Conservation (phyloP, 2,113 vertebrate species). For the Eclectus roratus region DNA sequence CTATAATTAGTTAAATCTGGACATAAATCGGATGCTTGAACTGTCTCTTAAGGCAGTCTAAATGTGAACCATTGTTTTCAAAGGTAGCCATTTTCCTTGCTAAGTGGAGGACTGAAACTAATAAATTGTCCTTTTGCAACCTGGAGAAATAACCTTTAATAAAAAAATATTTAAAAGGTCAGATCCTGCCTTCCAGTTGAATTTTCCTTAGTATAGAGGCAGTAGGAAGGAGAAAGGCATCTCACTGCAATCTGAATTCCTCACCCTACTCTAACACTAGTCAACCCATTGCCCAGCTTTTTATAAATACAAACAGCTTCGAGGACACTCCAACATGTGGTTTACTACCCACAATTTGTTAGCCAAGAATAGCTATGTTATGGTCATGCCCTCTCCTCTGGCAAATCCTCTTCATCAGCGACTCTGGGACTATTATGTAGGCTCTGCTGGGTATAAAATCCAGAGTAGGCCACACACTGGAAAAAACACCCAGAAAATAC, state of each 20-base stretch:
- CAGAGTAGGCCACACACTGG: background rate
- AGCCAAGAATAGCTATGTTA: background rate
- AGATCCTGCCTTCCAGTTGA: background rate
- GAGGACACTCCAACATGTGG: background rate
- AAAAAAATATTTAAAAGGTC: slow-evolving; percentile 27
- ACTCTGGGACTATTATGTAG: background rate
- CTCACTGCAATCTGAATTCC: background rate
- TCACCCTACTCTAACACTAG: background rate
- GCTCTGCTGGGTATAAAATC: background rate
- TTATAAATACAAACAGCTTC: background rate
- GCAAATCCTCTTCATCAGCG: background rate
- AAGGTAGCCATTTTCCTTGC: background rate
- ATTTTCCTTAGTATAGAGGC: background rate
- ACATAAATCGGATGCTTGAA: background rate
- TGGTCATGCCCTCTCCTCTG: background rate
- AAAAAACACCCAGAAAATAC: background rate
- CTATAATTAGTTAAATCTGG: background rate
- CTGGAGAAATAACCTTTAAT: background rate
- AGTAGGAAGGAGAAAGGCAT: background rate
- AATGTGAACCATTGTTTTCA: slow-evolving; percentile 9
- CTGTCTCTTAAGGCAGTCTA: background rate
- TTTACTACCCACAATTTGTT: slow-evolving; percentile 1
- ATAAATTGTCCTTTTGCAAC: slow-evolving; percentile 23
- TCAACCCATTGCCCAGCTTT: background rate
- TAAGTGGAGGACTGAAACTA: background rate